Conservation (phyloP, 2,797 vertebrate genomes). For the Hipposideros larvatus region DNA sequence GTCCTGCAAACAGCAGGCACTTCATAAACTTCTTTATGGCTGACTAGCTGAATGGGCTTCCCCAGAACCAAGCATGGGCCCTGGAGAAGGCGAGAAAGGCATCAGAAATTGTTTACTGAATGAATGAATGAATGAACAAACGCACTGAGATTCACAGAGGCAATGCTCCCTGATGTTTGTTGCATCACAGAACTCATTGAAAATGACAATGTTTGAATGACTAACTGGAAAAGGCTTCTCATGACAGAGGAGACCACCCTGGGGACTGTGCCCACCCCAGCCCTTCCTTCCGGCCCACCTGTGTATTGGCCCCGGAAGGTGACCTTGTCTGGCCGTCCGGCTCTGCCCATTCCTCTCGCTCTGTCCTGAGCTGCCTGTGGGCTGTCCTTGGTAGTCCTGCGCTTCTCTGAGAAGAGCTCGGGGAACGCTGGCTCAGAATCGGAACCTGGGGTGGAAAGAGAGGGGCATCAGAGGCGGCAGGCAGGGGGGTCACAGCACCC, state of each 20-base stretch:
- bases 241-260: background rate
- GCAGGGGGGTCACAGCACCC: background rate
- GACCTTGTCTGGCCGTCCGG: background rate
- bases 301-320: constrained; percentile 79
- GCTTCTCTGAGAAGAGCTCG: constrained; percentile 74
- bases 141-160: background rate
- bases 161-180: background rate
- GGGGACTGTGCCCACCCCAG: fast-evolving
- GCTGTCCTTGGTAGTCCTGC: constrained; percentile 59
- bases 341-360: background rate
- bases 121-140: background rate
- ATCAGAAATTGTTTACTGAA: no score
- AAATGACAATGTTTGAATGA: fast-evolving
- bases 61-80: background rate
- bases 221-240: no score
- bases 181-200: background rate
- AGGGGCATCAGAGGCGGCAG: fast-evolving
- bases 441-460: background rate
- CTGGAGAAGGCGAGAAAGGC: no score
- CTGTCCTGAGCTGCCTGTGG: background rate
- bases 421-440: constrained; percentile 66
- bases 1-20: background rate
- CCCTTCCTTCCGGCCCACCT: constrained; percentile 82
- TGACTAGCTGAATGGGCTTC: background rate
- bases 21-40: background rate